Percentiles rank a stretch among this genome's conserved stretches.
phyloP scores from a whole-genome alignment of 1,140 invertebrate genomes.

The Diorhabda sublineata region DNA sequence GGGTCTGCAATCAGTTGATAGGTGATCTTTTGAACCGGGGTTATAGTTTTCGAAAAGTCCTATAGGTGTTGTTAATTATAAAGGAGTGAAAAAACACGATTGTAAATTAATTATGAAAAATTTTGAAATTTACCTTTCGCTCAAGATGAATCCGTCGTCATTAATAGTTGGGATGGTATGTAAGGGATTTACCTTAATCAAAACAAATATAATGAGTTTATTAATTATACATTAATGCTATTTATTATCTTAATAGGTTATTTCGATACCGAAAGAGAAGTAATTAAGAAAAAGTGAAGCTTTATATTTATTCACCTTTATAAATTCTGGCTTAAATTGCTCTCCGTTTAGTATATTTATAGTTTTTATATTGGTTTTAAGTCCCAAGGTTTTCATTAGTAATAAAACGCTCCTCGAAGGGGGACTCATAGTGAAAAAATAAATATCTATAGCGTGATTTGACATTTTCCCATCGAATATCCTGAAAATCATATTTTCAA shows the following conservation, averaged over 20 bases:
- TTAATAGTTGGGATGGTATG: constrained; percentile 37
- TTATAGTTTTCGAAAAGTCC: too few species aligned
- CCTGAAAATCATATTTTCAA: constrained; percentile 17
- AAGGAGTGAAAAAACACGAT: too few species aligned
- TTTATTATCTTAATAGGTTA: too few species aligned
- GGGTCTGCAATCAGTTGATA: too few species aligned
- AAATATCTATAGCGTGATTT: constrained; percentile 46
- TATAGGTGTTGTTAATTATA: too few species aligned
- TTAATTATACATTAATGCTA: too few species aligned
- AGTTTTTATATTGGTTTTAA: constrained; percentile 49
- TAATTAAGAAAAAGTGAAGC: too few species aligned
- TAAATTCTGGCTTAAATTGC: constrained; percentile 50
- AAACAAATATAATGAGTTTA: too few species aligned
- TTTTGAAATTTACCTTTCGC: constrained; percentile 32
- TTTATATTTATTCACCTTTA: constrained; percentile 39
- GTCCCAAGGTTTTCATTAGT: constrained; percentile 48
- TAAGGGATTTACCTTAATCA: constrained; percentile 48
- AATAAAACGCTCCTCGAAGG: constrained; percentile 51
- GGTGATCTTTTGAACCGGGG: too few species aligned
- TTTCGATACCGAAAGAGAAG: too few species aligned
- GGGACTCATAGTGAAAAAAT: constrained; percentile 50
- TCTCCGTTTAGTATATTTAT: constrained; percentile 48
- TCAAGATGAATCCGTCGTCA: constrained; percentile 35
- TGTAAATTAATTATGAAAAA: constrained; percentile 3
- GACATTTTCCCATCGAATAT: constrained; percentile 30